phyloP scores from a whole-genome alignment of 2,888 invertebrate genomes.

The Hypsopygia costalis region DNA sequence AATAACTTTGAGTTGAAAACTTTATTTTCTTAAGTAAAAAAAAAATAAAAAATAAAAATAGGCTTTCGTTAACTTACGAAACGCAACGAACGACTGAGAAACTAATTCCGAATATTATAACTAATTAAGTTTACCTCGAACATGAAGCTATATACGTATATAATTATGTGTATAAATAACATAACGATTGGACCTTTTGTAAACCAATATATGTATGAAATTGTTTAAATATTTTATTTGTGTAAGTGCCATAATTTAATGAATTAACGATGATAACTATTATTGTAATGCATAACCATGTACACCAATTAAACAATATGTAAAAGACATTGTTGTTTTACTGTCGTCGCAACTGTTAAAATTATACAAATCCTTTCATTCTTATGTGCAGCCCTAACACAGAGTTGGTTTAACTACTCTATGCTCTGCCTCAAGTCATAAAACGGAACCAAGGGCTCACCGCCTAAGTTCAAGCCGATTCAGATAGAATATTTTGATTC shows the following conservation, averaged over 20 bases:
- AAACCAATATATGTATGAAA: constrained; percentile 54
- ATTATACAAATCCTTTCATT: too few species aligned
- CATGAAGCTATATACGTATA: constrained; percentile 31
- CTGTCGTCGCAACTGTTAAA: constrained; percentile 19
- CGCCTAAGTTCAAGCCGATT: too few species aligned
- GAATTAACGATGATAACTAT: constrained; percentile 77
- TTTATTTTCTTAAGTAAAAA: constrained; percentile 69
- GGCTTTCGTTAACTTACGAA: constrained; percentile 61
- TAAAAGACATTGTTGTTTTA: constrained; percentile 55
- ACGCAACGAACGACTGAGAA: constrained; percentile 79
- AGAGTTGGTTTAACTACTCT: too few species aligned
- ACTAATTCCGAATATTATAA: constrained; percentile 67
- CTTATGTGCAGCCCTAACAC: too few species aligned
- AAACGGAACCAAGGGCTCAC: too few species aligned
- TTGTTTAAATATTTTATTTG: constrained; percentile 65
- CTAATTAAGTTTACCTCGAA: constrained; percentile 57
- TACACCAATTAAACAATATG: constrained; percentile 77
- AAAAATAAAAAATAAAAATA: constrained; percentile 48
- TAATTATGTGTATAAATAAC: constrained; percentile 15
- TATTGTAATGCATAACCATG: constrained; percentile 78
- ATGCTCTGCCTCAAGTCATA: too few species aligned
- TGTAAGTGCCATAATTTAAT: constrained; percentile 80
- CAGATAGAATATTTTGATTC: too few species aligned
- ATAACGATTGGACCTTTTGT: constrained; percentile 57
- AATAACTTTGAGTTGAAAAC: constrained; percentile 66